These are phyloP conservation scores for Macrosiphum euphorbiae DNA, from an alignment of 2,888 invertebrate genomes.

Conservation along the genomic window DNA sequence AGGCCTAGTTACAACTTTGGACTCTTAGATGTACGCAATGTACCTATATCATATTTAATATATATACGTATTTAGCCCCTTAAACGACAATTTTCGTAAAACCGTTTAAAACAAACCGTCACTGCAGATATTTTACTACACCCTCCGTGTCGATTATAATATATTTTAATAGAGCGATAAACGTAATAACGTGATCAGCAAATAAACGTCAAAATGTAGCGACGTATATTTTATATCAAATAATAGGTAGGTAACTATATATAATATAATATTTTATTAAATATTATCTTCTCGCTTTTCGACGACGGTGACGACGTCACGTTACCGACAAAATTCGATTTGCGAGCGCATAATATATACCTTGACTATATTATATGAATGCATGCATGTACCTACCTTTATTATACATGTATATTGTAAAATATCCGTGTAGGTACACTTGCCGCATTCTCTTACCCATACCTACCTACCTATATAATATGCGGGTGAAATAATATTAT, in stretches of 20 bases:
- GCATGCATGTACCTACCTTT: background rate
- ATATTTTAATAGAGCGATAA: background rate
- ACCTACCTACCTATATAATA: background rate
- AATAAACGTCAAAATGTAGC: background rate
- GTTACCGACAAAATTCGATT: background rate
- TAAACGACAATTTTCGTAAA: background rate
- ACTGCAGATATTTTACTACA: background rate
- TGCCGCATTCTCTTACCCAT: background rate
- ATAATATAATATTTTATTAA: background rate
- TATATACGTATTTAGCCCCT: background rate
- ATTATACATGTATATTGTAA: conserved; percentile 8
- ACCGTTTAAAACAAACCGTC: background rate
- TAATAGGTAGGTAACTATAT: background rate
- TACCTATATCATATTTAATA: too few relatives aligned
- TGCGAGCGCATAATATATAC: background rate
- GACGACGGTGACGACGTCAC: background rate
- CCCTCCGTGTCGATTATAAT: background rate
- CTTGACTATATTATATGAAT: too few relatives aligned
- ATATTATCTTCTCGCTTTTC: background rate
- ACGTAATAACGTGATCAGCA: background rate
- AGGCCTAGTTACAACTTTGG: background rate
- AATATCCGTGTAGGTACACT: background rate
- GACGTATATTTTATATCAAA: background rate
- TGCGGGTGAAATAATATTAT: conserved; percentile 32
- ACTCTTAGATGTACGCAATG: background rate